A percentile compares a stretch with the other conserved stretches of the same genome.
Evolutionary conservation across 2,113 vertebrate species (phyloP).

Genomic region (Ciconia stormi): DNA sequence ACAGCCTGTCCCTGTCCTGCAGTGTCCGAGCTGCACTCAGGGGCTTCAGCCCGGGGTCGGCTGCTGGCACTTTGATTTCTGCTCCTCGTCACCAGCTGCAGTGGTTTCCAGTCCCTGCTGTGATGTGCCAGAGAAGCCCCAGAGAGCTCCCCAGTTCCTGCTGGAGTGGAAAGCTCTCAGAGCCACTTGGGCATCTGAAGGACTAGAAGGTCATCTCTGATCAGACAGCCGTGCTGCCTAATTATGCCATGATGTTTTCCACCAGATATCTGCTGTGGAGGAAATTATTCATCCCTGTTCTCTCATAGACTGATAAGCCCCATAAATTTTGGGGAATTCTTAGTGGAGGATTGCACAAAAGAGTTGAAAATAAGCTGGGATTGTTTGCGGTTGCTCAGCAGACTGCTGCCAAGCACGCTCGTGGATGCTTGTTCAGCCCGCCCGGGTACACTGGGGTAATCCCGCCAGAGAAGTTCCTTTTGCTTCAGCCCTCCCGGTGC

Average conservation of each 20-base stretch:
- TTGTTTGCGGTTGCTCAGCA: neutral
- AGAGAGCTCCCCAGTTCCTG: neutral
- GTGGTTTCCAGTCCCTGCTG: neutral
- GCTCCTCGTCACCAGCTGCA: neutral
- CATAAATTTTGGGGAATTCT: neutral
- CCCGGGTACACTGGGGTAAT: neutral
- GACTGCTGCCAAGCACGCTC: neutral
- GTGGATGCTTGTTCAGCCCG: accelerated
- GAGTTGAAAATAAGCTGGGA: neutral
- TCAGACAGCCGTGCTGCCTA: neutral
- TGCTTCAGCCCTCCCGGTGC: accelerated
- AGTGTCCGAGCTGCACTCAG: accelerated
- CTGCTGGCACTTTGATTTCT: neutral
- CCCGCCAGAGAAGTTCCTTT: accelerated
- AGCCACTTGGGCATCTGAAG: neutral
- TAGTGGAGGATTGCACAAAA: neutral
- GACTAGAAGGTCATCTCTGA: neutral
- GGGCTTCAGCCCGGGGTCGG: accelerated
- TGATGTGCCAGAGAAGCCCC: neutral
- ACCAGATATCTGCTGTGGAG: neutral
- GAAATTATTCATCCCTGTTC: neutral
- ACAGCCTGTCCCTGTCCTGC: neutral
- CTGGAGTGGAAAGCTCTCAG: neutral
- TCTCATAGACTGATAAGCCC: neutral
- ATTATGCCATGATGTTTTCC: neutral